These are phyloP conservation scores for Adela reaumurella DNA, from an alignment of 2,888 invertebrate species.

Conservation along the genomic window DNA sequence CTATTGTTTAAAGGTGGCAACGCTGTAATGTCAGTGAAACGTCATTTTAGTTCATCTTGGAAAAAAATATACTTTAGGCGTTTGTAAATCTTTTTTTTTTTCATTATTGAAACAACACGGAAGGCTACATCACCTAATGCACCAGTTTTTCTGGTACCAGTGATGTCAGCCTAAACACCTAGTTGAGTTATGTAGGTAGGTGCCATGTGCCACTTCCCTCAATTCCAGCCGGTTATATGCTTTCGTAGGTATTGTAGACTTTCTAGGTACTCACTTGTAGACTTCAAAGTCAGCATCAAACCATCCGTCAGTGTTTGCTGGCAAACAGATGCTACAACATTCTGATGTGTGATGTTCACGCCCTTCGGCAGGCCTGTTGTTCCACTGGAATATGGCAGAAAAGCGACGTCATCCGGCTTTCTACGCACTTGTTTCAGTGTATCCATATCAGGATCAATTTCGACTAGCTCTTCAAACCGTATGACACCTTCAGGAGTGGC, in stretches of 20 bases:
- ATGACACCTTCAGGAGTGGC: conserved; percentile 42
- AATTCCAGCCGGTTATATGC: no score
- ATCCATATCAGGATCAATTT: conserved; percentile 8
- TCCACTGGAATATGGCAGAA: conserved; percentile 70
- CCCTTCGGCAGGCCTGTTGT: conserved; percentile 70
- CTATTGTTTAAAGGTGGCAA: no score
- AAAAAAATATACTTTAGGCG: no score
- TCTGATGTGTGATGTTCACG: conserved; percentile 49
- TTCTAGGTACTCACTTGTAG: neutral
- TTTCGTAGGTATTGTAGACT: no score
- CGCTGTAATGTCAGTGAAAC: no score
- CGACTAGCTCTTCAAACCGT: conserved; percentile 44
- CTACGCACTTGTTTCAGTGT: neutral
- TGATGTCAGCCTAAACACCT: no score
- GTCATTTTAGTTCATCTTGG: no score
- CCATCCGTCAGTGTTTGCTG: neutral
- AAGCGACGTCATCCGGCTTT: conserved; percentile 40
- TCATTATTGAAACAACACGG: no score
- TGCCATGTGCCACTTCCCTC: neutral
- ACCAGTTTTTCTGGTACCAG: no score
- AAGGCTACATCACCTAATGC: no score
- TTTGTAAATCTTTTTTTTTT: no score
- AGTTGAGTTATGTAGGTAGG: neutral
- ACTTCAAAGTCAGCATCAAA: neutral
- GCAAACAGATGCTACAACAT: neutral